These are phyloP conservation scores for Teleiodes luculella DNA, from an alignment of 2,888 invertebrate species.

Conservation along the genomic window DNA sequence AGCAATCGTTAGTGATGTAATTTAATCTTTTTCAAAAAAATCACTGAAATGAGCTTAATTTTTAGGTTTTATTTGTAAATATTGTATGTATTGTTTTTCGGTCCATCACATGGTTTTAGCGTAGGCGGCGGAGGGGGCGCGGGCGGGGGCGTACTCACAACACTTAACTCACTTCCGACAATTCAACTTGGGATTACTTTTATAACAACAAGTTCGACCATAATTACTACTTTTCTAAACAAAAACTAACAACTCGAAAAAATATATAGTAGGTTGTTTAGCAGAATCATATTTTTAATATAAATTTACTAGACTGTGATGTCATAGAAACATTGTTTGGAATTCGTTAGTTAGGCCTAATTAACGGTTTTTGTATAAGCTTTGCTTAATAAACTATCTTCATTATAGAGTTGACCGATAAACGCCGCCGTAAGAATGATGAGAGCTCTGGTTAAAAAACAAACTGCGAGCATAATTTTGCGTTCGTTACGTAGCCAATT, in stretches of 20 bases:
- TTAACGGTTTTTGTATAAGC: too few relatives aligned
- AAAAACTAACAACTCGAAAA: too few relatives aligned
- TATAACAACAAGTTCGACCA: neutral
- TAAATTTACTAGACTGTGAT: conserved; percentile 30
- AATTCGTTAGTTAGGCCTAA: neutral
- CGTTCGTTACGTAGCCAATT: too few relatives aligned
- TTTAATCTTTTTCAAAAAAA: conserved; percentile 52
- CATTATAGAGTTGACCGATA: too few relatives aligned
- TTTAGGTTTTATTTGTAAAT: conserved; percentile 72
- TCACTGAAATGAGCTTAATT: conserved; percentile 64
- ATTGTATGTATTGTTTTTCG: conserved; percentile 64
- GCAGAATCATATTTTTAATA: neutral
- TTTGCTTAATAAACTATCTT: too few relatives aligned
- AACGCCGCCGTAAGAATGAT: too few relatives aligned
- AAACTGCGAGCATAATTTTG: too few relatives aligned
- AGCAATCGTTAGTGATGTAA: conserved; percentile 59
- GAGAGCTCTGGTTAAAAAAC: too few relatives aligned
- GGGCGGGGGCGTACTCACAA: conserved; percentile 15
- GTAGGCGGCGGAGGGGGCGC: conserved; percentile 20
- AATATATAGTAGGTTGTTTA: neutral
- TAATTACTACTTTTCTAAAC: too few relatives aligned
- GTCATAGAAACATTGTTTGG: neutral
- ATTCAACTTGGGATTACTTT: neutral
- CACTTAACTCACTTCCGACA: neutral
- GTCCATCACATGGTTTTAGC: conserved; percentile 44